Evolutionary conservation across 2,888 invertebrate species (phyloP).

Genomic region (Campoletis raptor): DNA sequence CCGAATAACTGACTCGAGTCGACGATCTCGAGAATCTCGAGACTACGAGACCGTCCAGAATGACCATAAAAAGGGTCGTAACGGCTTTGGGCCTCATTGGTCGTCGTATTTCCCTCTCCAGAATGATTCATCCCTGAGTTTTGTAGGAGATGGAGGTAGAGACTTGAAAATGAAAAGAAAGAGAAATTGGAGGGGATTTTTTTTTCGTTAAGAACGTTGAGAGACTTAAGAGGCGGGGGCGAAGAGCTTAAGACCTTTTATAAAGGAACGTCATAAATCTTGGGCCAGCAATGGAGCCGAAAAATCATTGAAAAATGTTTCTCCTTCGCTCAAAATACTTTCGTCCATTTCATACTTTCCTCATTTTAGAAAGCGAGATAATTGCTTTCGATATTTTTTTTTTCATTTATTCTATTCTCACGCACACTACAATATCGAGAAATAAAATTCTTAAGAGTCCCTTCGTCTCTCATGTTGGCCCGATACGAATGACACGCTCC

Average conservation of each 20-base stretch:
- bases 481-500: conserved; percentile 44
- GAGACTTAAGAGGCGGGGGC: neutral
- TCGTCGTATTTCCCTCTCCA: conserved; percentile 37
- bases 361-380: conserved; percentile 72
- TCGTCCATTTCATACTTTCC: conserved; percentile 68
- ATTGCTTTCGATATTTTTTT: conserved; percentile 69
- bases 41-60: neutral
- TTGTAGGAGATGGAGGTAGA: conserved; percentile 18
- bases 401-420: conserved; percentile 24
- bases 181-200: neutral
- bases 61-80: neutral
- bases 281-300: neutral
- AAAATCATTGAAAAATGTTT: conserved; percentile 31
- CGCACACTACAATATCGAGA: neutral
- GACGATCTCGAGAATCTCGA: neutral
- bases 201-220: neutral
- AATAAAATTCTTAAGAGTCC: conserved; percentile 5
- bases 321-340: conserved; percentile 68
- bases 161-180: neutral
- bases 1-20: conserved; percentile 26
- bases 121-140: neutral
- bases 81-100: conserved; percentile 51
- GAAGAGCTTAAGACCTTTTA: neutral
- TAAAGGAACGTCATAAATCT: conserved; percentile 46
- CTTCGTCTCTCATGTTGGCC: conserved; percentile 45